These are phyloP conservation scores for Stichodactyla helianthus DNA, from an alignment of 64 coral and sea anemone genomes.

Conservation along the genomic window DNA sequence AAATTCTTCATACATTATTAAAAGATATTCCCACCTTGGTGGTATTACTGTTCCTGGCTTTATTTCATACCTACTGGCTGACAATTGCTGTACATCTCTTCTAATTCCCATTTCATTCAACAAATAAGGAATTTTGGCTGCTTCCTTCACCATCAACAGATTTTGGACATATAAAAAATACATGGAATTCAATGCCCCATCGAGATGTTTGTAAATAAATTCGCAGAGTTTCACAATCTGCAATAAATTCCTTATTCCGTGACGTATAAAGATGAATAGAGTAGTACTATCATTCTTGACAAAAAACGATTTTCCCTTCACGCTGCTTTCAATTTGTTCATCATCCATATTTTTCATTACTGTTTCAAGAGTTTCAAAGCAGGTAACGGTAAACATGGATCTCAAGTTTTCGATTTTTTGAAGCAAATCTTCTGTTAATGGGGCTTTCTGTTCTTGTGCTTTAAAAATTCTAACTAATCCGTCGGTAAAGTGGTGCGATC, in stretches of 20 bases:
- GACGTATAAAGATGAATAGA: neutral
- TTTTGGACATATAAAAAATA: neutral
- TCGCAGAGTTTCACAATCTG: neutral
- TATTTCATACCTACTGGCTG: neutral
- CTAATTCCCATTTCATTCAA: slow-evolving; percentile 46
- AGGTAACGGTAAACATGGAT: neutral
- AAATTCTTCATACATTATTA: slow-evolving; percentile 62
- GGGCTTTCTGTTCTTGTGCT: slow-evolving; percentile 27
- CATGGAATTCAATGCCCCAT: neutral
- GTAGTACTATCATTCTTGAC: neutral
- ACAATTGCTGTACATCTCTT: slow-evolving; percentile 20
- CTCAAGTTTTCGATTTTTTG: neutral
- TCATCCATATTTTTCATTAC: neutral
- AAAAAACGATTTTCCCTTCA: neutral
- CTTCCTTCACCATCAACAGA: neutral
- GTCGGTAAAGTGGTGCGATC: slow-evolving; percentile 45
- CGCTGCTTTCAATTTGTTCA: neutral
- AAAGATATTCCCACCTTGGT: slow-evolving; percentile 40
- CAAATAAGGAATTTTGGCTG: neutral
- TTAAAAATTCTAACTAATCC: slow-evolving; percentile 64
- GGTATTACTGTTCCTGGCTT: slow-evolving; percentile 57
- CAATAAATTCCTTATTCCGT: neutral
- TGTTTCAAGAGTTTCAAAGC: neutral
- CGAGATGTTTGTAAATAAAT: neutral
- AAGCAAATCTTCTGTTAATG: neutral